Evolutionary conservation across 2,113 vertebrate species (phyloP).

Genomic region (Dinomys branickii): DNA sequence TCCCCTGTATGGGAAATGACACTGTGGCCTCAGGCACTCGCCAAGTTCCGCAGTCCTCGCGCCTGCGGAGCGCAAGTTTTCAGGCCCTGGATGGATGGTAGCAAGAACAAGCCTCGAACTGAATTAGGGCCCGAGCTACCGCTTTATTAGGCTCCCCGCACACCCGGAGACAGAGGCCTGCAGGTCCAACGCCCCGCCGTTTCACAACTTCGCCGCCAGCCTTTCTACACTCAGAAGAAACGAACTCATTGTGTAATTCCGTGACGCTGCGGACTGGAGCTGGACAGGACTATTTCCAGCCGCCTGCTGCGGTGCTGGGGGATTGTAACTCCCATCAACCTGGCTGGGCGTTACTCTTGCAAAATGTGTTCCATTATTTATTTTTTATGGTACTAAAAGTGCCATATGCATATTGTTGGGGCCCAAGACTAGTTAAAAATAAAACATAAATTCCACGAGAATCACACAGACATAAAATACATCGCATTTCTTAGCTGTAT

Average conservation of each 20-base stretch:
- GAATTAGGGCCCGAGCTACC: conserved; percentile 67
- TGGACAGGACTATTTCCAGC: conserved; percentile 7
- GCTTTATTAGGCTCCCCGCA: conserved; percentile 64
- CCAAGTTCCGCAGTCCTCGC: conserved; percentile 52
- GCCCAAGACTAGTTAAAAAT: conserved; percentile 25
- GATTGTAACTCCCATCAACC: conserved; percentile 29
- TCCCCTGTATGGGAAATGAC: conserved; percentile 67
- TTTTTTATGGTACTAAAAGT: conserved; percentile 51
- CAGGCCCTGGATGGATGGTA: conserved; percentile 3
- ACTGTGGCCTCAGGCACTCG: conserved; percentile 72
- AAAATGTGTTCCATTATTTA: conserved; percentile 52
- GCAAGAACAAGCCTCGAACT: conserved; percentile 75
- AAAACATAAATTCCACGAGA: conserved; percentile 13
- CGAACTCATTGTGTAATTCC: background rate
- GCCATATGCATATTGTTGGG: background rate
- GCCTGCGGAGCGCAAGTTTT: conserved; percentile 68
- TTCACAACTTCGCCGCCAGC: background rate
- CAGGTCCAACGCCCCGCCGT: background rate
- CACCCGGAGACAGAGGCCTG: background rate
- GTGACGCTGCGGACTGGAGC: background rate
- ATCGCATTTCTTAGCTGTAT: background rate
- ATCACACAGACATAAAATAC: background rate
- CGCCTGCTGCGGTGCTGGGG: background rate
- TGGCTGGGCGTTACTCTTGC: conserved; percentile 33
- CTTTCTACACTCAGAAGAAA: conserved; percentile 9